Conservation (phyloP, 1,140 invertebrate species). For the Camponotus floridanus region DNA sequence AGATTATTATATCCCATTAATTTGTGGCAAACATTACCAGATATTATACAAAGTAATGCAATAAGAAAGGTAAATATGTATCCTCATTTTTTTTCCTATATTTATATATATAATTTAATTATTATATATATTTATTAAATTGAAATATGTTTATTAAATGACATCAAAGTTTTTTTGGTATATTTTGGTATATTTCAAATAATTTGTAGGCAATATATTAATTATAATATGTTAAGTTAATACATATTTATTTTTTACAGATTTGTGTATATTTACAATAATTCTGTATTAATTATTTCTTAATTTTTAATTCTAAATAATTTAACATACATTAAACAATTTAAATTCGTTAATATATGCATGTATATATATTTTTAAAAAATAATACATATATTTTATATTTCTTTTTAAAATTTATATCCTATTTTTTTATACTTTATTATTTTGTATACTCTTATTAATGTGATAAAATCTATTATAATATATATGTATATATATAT, state of each 20-base stretch:
- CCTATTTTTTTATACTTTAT: background rate
- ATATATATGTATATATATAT: background rate
- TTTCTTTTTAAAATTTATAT: background rate
- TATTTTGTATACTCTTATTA: background rate
- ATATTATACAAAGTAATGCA: slow-evolving; percentile 2
- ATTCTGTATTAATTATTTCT: too few relatives aligned
- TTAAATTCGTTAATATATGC: background rate
- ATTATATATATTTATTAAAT: too few relatives aligned
- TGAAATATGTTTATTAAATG: too few relatives aligned
- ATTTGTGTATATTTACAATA: too few relatives aligned
- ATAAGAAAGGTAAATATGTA: background rate
- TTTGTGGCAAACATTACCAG: slow-evolving; percentile 2
- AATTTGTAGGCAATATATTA: too few relatives aligned
- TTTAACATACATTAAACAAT: slow-evolving; percentile 3
- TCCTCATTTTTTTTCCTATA: background rate
- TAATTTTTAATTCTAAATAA: background rate
- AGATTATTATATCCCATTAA: background rate
- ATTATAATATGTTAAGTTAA: too few relatives aligned
- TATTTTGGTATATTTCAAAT: too few relatives aligned
- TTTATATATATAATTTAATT: background rate
- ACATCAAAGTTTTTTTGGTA: too few relatives aligned
- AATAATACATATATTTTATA: background rate
- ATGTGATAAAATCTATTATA: background rate
- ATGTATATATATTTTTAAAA: background rate
- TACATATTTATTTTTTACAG: too few relatives aligned